Conservation (phyloP, 1,140 invertebrate genomes). For the Tetragonula clypearis region DNA sequence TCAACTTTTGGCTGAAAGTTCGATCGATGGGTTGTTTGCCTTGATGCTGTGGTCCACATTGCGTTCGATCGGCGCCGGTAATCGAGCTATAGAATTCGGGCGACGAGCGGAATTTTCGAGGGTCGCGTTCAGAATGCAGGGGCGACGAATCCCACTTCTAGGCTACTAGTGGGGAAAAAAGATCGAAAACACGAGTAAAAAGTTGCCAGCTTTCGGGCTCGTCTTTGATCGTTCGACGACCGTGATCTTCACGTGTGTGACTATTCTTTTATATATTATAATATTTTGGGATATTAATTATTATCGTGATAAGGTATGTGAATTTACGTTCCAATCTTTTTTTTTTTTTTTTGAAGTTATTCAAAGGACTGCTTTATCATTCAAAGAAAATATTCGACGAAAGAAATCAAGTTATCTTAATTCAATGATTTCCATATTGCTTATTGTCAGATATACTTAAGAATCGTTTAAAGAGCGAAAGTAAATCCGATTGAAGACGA, state of each 20-base stretch:
- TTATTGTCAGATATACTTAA: too few relatives aligned
- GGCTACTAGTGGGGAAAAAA: background rate
- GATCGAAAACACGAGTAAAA: constrained; percentile 37
- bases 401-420: too few relatives aligned
- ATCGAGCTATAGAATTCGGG: constrained; percentile 39
- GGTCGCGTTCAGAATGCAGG: constrained; percentile 40
- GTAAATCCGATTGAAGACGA: too few relatives aligned
- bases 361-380: too few relatives aligned
- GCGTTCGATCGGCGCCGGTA: constrained; percentile 3
- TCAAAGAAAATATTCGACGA: too few relatives aligned
- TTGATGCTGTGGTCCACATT: background rate
- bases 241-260: background rate
- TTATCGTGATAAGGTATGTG: too few relatives aligned
- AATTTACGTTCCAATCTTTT: too few relatives aligned
- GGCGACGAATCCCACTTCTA: constrained; percentile 31
- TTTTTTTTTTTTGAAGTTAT: too few relatives aligned
- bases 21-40: background rate
- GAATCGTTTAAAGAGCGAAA: too few relatives aligned
- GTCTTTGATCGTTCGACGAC: background rate
- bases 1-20: background rate
- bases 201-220: background rate
- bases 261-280: background rate
- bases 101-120: constrained; percentile 53
- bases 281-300: too few relatives aligned
- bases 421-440: too few relatives aligned